Percentiles rank a stretch among this genome's conserved stretches.
phyloP scores from a whole-genome alignment of 2,888 invertebrate species.

The Aporophyla lueneburgensis region DNA sequence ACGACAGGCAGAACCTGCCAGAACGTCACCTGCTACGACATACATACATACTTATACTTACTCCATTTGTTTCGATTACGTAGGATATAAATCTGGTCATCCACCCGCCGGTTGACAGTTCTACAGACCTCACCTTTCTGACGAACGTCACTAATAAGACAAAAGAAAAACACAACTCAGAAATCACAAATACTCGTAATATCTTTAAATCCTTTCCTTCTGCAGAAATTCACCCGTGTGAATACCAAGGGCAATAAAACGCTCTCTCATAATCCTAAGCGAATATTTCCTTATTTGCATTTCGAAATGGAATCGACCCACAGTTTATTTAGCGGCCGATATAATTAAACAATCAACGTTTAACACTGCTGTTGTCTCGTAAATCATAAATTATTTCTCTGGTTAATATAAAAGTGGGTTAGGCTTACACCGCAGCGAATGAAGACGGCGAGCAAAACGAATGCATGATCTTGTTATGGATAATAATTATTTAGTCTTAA shows the following conservation, averaged over 20 bases:
- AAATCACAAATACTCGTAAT: background rate
- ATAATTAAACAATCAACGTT: conserved; percentile 82
- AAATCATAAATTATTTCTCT: conserved; percentile 77
- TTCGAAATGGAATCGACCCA: conserved; percentile 73
- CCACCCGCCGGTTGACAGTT: background rate
- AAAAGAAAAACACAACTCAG: background rate
- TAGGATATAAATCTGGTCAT: background rate
- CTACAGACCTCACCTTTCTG: no score
- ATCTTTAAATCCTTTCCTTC: background rate
- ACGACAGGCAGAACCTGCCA: background rate
- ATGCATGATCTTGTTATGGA: conserved; percentile 8
- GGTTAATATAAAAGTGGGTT: conserved; percentile 63
- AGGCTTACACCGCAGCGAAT: conserved; percentile 53
- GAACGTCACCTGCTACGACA: background rate
- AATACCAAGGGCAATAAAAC: conserved; percentile 51
- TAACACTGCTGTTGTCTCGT: conserved; percentile 77
- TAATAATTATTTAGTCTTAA: background rate
- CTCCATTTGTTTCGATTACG: background rate
- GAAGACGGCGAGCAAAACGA: conserved; percentile 8
- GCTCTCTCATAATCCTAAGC: conserved; percentile 47
- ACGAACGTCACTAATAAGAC: background rate
- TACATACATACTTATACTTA: no score
- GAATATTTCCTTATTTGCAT: conserved; percentile 75
- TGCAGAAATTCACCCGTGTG: conserved; percentile 35
- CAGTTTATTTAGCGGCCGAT: conserved; percentile 74